A percentile compares a stretch with the other conserved stretches of the same genome.
Conservation (phyloP, 2,113 vertebrate genomes). For the Hystrix brachyura region DNA sequence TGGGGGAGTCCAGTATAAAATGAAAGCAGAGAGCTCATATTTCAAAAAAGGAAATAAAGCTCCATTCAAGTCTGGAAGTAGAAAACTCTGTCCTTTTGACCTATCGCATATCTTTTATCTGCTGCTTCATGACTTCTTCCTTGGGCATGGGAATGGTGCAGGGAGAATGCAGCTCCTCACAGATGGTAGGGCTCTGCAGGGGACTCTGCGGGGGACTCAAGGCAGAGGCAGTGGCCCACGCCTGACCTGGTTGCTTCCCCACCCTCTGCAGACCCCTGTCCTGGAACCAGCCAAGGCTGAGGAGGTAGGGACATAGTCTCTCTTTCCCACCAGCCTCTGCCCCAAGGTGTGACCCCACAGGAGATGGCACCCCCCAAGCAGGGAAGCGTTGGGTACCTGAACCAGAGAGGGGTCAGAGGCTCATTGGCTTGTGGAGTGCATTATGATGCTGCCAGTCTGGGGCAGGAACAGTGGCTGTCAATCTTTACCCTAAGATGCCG, state of each 20-base stretch:
- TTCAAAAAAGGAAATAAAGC: background rate
- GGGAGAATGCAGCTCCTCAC: too few relatives aligned
- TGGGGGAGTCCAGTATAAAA: background rate
- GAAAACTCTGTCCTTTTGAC: background rate
- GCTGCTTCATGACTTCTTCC: background rate
- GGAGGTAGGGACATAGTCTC: accelerated
- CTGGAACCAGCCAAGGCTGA: background rate
- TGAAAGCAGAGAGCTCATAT: background rate
- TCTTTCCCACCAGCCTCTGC: background rate
- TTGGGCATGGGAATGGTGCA: background rate
- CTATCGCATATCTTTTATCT: background rate
- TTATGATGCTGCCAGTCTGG: accelerated
- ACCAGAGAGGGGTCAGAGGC: background rate
- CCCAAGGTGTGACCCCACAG: too few relatives aligned
- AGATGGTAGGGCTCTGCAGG: background rate
- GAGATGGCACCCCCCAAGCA: background rate
- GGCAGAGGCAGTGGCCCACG: too few relatives aligned
- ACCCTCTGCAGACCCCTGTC: background rate
- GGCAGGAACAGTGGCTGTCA: accelerated
- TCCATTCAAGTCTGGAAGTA: background rate
- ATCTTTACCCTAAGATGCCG: background rate
- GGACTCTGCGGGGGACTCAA: too few relatives aligned
- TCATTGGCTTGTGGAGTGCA: accelerated
- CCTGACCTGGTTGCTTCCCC: background rate
- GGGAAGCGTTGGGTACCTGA: background rate